phyloP scores from a whole-genome alignment of 2,797 vertebrate genomes.

The Acipenser oxyrinchus region DNA sequence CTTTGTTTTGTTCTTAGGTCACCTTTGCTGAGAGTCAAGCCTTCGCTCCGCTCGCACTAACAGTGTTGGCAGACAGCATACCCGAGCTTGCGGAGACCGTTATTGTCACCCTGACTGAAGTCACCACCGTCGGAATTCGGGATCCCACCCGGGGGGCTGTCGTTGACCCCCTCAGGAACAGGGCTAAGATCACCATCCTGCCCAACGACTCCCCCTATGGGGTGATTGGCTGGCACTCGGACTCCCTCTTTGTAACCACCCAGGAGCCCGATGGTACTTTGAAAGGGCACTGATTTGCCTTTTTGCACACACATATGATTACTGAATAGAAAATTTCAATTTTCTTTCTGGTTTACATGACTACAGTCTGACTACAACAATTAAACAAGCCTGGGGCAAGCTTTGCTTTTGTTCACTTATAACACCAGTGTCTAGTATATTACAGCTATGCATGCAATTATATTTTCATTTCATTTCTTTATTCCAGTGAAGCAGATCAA shows the following conservation, averaged over 20 bases:
- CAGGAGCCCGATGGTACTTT: conserved; percentile 74
- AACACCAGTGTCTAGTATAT: too few relatives aligned
- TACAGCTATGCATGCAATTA: not conserved
- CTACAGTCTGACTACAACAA: too few relatives aligned
- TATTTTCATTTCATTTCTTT: conserved; percentile 9
- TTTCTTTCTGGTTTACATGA: too few relatives aligned
- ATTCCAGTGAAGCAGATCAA: conserved; percentile 56
- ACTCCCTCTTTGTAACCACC: conserved; percentile 66
- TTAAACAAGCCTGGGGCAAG: too few relatives aligned
- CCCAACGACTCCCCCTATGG: conserved; percentile 85
- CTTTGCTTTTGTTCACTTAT: too few relatives aligned
- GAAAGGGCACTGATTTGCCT: conserved; percentile 8
- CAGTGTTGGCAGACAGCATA: conserved; percentile 71
- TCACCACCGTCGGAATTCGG: conserved; percentile 70
- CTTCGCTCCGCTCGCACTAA: conserved; percentile 69
- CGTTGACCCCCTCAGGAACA: conserved; percentile 62
- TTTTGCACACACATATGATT: too few relatives aligned
- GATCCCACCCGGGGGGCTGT: conserved; percentile 63
- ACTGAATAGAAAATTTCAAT: too few relatives aligned
- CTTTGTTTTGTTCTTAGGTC: conserved; percentile 51
- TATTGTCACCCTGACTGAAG: conserved; percentile 58
- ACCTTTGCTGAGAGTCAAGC: conserved; percentile 79
- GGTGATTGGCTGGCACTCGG: conserved; percentile 79
- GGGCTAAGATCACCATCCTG: conserved; percentile 69
- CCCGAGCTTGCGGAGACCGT: conserved; percentile 76